Evolutionary conservation across 2,797 vertebrate species (phyloP), one percentile per base, ranked within the genome.

Genomic region (Malurus splendens): DNA sequence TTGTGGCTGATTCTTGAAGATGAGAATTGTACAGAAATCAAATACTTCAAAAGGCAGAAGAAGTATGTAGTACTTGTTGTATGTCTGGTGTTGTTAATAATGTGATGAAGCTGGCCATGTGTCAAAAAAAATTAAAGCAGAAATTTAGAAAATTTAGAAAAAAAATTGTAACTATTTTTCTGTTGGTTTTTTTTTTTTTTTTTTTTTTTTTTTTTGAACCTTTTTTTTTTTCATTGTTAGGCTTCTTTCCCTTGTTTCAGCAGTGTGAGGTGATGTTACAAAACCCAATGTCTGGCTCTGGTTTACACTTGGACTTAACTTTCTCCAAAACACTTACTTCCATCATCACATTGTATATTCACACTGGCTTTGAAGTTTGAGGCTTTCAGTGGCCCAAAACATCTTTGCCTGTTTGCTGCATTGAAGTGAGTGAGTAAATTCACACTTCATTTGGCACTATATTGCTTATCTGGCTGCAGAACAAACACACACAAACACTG

Each of bases 211-310:
- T 32, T 32, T 32, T 32, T 24, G 36, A 77, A 22, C 17, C 6
- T 8, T 38, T 75, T 82, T 39, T 10, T 42, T 73, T 36, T 65
- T 36, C 30, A 18, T 9, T 27, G 18, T 32, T 47, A 32, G 23
- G 27, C 55, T 87, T 72, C 47, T 70, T 73, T 73, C 19, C 38
- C 1, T 64, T 74, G 32, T 77, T 71, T 61, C 39, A 48, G 45
- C 0, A 2, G 5, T 2, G 7, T 23, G 50, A 57, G 13, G 12
- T 54, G 72, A 22, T 1, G 0, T 62, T 80, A 20, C 56, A 70
- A 27, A 82, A 70, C 8, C 24, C n/a, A 41, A 1, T 9, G 9
- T 55, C 52, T 74, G 61, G 3, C n/a, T 77, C 44, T 65, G 64
- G 14, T 78, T 86, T 84, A 23, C 7, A 13, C 52, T 74, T 38